phyloP scores from a whole-genome alignment of 2,113 vertebrate genomes.

The Actenoides hombroni region DNA sequence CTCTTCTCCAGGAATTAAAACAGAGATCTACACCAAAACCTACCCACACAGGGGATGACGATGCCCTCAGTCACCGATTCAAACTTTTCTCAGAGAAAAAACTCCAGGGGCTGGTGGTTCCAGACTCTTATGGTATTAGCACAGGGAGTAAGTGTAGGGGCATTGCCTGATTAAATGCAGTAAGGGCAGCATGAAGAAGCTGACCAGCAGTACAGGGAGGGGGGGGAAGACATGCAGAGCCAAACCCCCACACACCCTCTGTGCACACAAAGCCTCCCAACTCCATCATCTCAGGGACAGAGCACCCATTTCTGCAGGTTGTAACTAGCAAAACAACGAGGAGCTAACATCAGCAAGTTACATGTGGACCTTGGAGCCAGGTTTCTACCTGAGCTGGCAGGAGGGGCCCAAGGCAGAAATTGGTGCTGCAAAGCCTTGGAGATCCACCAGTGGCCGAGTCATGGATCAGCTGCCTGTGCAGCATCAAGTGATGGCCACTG shows the following conservation, averaged over 20 bases:
- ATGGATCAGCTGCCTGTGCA: accelerated
- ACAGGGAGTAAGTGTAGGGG: not conserved
- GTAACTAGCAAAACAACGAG: accelerated
- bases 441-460: not conserved
- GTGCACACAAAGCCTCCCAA: accelerated
- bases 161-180: not conserved
- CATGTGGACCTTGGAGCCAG: accelerated
- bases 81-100: not conserved
- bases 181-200: not conserved
- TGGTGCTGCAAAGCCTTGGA: not conserved
- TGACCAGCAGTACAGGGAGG: accelerated
- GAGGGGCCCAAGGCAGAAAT: not conserved
- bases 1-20: not conserved
- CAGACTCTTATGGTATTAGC: accelerated
- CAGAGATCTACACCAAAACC: accelerated
- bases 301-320: not conserved
- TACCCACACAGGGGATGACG: accelerated
- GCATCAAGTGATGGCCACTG: accelerated
- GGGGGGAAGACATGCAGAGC: not conserved
- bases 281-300: not conserved
- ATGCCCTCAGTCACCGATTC: not conserved
- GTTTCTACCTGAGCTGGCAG: not conserved
- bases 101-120: not conserved
- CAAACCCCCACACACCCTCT: not conserved
- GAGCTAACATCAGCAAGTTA: not conserved